These are phyloP conservation scores for Hirudinaria manillensis DNA, from an alignment of 2,888 invertebrate genomes.

Conservation along the genomic window DNA sequence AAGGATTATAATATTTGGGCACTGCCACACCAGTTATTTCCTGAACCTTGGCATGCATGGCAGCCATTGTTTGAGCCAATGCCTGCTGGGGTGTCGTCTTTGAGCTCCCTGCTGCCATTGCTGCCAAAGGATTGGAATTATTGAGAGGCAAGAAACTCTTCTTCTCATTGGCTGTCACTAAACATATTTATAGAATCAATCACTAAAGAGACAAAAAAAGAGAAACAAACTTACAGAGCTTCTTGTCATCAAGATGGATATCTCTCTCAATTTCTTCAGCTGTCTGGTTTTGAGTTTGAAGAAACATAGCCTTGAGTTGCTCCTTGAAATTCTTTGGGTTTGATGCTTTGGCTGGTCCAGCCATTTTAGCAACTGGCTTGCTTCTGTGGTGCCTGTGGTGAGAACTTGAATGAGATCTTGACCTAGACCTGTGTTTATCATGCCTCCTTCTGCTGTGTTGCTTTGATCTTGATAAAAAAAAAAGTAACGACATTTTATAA, in stretches of 20 bases:
- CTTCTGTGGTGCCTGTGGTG: neutral
- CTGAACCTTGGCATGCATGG: slow-evolving; percentile 54
- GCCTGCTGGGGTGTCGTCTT: slow-evolving; percentile 53
- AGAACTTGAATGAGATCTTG: slow-evolving; percentile 4
- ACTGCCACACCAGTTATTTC: slow-evolving; percentile 58
- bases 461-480: neutral
- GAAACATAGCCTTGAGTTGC: slow-evolving; percentile 47
- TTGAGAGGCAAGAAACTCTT: slow-evolving; percentile 48
- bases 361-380: neutral
- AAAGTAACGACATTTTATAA: neutral
- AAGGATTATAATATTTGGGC: slow-evolving; percentile 71
- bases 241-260: slow-evolving; percentile 22
- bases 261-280: slow-evolving; percentile 35
- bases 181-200: neutral
- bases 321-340: slow-evolving; percentile 44
- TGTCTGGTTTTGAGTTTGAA: slow-evolving; percentile 40
- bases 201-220: neutral
- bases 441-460: neutral
- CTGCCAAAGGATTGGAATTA: slow-evolving; percentile 39
- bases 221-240: slow-evolving; percentile 2
- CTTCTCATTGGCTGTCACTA: slow-evolving; percentile 44
- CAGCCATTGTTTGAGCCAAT: slow-evolving; percentile 54
- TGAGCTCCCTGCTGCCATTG: slow-evolving; percentile 37
- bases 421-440: slow-evolving; percentile 8
- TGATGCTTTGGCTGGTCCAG: slow-evolving; percentile 1